Evolutionary conservation across 2,888 invertebrate genomes (phyloP).

Genomic region (Ennomos erosarius): DNA sequence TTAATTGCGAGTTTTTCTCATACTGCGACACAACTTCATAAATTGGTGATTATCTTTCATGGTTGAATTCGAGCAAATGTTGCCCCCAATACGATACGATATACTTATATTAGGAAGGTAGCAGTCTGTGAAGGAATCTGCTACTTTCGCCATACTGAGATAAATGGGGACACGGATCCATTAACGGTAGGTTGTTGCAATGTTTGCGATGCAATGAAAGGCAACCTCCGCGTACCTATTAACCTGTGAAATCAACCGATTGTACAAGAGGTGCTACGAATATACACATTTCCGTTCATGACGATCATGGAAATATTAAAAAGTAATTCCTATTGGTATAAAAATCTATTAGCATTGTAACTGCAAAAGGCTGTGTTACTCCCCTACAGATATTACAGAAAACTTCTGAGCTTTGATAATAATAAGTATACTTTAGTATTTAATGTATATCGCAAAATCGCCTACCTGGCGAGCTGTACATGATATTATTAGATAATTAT

Average conservation of each 20-base stretch:
- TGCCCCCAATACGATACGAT: background rate
- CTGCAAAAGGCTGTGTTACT: too few species aligned
- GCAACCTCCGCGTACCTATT: slow-evolving; percentile 25
- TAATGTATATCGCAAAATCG: too few species aligned
- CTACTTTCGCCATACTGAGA: slow-evolving; percentile 23
- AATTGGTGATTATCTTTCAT: too few species aligned
- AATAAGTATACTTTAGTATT: too few species aligned
- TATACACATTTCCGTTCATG: slow-evolving; percentile 13
- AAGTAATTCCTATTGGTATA: slow-evolving; percentile 2
- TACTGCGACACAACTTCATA: too few species aligned
- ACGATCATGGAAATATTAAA: slow-evolving; percentile 6
- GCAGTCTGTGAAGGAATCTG: slow-evolving; percentile 13
- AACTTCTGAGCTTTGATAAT: too few species aligned
- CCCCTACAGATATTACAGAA: too few species aligned
- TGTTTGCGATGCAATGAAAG: slow-evolving; percentile 31
- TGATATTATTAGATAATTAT: too few species aligned
- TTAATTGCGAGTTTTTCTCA: too few species aligned
- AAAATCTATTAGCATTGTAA: too few species aligned
- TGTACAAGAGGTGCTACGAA: slow-evolving; percentile 28
- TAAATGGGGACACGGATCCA: slow-evolving; percentile 27
- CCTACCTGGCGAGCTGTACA: too few species aligned
- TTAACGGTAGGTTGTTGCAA: slow-evolving; percentile 26
- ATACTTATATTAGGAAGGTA: background rate
- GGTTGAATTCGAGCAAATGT: too few species aligned
- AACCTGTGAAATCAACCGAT: slow-evolving; percentile 18